Percentiles rank a stretch among this genome's conserved stretches.
These are phyloP conservation scores for Microcebus griseorufus DNA, from an alignment of 2,113 vertebrate species.

Conservation along the genomic window DNA sequence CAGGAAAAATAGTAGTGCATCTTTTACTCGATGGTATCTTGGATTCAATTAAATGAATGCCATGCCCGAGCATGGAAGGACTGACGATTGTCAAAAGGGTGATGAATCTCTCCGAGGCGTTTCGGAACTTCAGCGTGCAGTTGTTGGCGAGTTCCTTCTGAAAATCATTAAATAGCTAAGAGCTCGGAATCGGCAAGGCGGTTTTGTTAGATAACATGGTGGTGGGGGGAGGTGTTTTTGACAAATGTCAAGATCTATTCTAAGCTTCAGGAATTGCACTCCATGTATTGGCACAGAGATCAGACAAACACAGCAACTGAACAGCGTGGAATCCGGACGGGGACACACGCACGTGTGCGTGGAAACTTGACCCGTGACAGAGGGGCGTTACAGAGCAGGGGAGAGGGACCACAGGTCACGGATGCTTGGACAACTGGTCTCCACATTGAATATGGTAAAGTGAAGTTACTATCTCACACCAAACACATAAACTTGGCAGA, in stretches of 20 bases:
- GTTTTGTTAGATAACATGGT: background rate
- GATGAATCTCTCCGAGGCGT: accelerated
- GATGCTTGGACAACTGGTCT: background rate
- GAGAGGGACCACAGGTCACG: background rate
- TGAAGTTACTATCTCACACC: background rate
- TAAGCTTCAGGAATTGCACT: background rate
- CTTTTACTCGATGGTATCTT: background rate
- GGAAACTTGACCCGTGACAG: background rate
- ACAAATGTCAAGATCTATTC: background rate
- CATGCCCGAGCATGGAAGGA: background rate
- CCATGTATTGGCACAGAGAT: background rate
- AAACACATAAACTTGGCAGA: background rate
- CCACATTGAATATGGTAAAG: background rate
- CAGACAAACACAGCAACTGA: accelerated
- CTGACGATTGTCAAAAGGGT: too few relatives aligned
- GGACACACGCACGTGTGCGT: accelerated
- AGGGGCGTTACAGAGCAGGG: accelerated
- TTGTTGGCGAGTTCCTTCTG: background rate
- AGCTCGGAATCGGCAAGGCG: background rate
- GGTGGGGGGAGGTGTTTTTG: background rate
- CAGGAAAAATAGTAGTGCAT: too few relatives aligned
- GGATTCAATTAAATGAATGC: background rate
- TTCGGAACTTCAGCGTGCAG: background rate
- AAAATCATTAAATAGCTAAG: background rate
- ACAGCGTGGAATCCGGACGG: background rate